Evolutionary conservation across 2,113 vertebrate genomes (phyloP).

Genomic region (Poecilia latipinna): DNA sequence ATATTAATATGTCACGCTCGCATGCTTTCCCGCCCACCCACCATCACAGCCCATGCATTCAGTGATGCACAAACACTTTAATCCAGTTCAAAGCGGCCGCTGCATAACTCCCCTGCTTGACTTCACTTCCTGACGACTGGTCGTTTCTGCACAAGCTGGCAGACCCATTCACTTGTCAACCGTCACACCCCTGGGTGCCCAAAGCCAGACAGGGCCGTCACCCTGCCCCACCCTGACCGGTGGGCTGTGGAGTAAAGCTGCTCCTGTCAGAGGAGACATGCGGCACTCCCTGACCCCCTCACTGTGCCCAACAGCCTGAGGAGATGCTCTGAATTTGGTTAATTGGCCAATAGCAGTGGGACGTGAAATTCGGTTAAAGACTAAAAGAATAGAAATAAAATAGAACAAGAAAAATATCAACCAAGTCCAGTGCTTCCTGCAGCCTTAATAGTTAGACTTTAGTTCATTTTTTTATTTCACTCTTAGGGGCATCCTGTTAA

Average conservation of each 20-base stretch:
- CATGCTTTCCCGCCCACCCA: slow-evolving; percentile 33
- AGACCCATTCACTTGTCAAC: slow-evolving; percentile 65
- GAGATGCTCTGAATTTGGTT: slow-evolving; percentile 53
- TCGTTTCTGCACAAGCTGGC: slow-evolving; percentile 53
- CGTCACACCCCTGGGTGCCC: slow-evolving; percentile 68
- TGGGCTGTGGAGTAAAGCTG: slow-evolving; percentile 49
- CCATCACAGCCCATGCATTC: slow-evolving; percentile 35
- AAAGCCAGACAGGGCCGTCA: slow-evolving; percentile 56
- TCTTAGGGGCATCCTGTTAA: not conserved
- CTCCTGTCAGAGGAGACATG: slow-evolving; percentile 58
- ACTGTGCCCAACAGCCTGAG: slow-evolving; percentile 68
- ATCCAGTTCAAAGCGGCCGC: slow-evolving; percentile 49
- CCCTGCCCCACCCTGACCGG: slow-evolving; percentile 36
- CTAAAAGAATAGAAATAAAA: slow-evolving; percentile 36
- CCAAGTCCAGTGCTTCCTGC: not conserved
- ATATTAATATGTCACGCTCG: slow-evolving; percentile 63
- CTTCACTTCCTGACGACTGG: slow-evolving; percentile 57
- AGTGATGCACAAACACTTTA: slow-evolving; percentile 65
- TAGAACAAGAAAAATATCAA: slow-evolving; percentile 12
- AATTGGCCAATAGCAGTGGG: slow-evolving; percentile 75
- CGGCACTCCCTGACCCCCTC: slow-evolving; percentile 64
- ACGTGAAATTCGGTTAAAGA: slow-evolving; percentile 31
- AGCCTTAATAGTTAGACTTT: not conserved
- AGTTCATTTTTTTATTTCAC: not conserved
- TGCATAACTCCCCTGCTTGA: slow-evolving; percentile 55